Evolutionary conservation across 2,113 vertebrate genomes (phyloP).

Genomic region (Jacana jacana): DNA sequence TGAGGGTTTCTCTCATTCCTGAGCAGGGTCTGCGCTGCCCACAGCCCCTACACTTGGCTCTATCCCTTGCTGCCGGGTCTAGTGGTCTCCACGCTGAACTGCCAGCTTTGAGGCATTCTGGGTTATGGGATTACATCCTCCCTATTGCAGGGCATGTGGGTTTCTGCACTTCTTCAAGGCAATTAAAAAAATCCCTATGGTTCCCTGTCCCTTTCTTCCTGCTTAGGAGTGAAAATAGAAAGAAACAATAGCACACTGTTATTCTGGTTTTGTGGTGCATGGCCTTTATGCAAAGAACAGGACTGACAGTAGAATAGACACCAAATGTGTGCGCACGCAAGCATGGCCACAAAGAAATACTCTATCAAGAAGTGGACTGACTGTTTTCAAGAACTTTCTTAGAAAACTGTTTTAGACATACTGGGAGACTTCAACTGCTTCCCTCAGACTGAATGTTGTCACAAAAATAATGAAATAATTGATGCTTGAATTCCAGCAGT

Average conservation of each 20-base stretch:
- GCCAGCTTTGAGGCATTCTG: background rate
- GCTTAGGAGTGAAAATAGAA: background rate
- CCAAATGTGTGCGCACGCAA: background rate
- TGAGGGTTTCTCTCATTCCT: background rate
- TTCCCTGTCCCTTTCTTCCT: background rate
- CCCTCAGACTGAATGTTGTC: background rate
- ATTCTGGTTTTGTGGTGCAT: background rate
- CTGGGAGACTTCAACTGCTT: background rate
- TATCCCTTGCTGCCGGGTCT: background rate
- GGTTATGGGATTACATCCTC: background rate
- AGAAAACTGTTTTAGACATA: background rate
- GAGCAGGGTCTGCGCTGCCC: background rate
- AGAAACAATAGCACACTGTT: background rate
- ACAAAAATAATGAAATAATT: background rate
- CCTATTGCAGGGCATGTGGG: fast-evolving
- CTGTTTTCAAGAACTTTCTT: background rate
- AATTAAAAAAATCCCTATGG: background rate
- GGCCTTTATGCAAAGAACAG: background rate
- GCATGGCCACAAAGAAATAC: background rate
- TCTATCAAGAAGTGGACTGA: background rate
- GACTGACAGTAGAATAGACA: background rate
- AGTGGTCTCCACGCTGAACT: fast-evolving
- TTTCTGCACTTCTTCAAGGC: background rate
- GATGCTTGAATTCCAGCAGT: background rate
- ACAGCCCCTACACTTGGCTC: background rate